Evolutionary conservation across 2,797 vertebrate genomes (phyloP).

Genomic region (Lycodopsis pacificus): DNA sequence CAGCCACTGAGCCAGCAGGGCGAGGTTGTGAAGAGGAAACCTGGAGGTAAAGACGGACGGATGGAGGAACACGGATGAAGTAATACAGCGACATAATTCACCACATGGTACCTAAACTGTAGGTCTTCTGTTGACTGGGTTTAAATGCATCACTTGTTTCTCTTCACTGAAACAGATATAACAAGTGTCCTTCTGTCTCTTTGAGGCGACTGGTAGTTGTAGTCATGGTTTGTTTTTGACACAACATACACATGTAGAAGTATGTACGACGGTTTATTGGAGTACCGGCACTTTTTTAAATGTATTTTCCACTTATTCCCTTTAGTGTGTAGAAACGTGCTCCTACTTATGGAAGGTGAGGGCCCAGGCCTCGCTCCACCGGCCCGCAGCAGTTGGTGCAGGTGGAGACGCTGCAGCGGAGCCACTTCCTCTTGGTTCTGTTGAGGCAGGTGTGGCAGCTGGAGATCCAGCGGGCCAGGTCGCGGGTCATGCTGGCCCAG

Average conservation of each 20-base stretch:
- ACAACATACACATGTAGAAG: not conserved
- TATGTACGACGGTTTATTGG: too few relatives aligned
- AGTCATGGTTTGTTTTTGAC: too few relatives aligned
- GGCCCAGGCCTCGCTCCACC: constrained; percentile 72
- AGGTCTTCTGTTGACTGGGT: not conserved
- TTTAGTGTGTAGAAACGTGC: accelerated
- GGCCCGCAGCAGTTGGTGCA: constrained; percentile 78
- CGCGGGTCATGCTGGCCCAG: constrained; percentile 73
- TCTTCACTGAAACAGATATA: too few relatives aligned
- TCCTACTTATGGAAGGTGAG: constrained; percentile 77
- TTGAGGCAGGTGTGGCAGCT: constrained; percentile 70
- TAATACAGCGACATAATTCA: not conserved
- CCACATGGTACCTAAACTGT: too few relatives aligned
- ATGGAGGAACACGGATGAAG: not conserved
- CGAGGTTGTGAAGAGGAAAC: constrained; percentile 69
- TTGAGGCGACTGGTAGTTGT: too few relatives aligned
- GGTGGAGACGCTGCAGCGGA: constrained; percentile 72
- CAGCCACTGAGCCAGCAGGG: constrained; percentile 71
- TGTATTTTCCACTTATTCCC: too few relatives aligned
- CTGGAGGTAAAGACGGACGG: constrained; percentile 21
- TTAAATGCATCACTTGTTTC: not conserved
- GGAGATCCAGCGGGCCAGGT: constrained; percentile 76
- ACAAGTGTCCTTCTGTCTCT: too few relatives aligned
- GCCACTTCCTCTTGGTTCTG: constrained; percentile 69
- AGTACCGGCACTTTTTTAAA: too few relatives aligned